A percentile compares a stretch with the other conserved stretches of the same genome.
These are phyloP conservation scores for Hippoglossus hippoglossus DNA, from an alignment of 2,797 vertebrate genomes.

Conservation along the genomic window DNA sequence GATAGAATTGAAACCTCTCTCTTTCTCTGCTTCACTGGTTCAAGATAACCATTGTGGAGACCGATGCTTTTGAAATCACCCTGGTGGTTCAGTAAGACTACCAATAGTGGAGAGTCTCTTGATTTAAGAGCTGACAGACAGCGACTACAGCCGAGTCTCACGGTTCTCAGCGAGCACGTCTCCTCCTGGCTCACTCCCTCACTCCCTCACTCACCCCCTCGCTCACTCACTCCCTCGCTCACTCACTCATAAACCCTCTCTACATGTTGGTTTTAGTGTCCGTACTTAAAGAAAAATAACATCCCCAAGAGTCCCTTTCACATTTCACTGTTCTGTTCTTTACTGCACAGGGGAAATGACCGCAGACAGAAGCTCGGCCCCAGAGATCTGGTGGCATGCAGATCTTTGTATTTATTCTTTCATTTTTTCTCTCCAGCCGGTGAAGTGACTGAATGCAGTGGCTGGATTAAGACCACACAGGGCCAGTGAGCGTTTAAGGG, in stretches of 20 bases:
- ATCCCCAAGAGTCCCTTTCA: too few relatives aligned
- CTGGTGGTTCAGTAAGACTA: conserved; percentile 65
- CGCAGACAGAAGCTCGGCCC: neutral
- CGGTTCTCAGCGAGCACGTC: conserved; percentile 38
- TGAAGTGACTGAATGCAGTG: neutral
- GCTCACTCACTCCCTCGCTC: conserved; percentile 15
- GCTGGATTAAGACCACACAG: neutral
- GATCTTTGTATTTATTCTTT: neutral
- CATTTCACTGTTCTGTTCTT: neutral
- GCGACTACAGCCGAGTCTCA: conserved; percentile 52
- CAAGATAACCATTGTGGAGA: conserved; percentile 73
- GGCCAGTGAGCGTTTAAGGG: neutral
- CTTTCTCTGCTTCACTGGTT: conserved; percentile 71
- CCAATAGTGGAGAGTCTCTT: conserved; percentile 65
- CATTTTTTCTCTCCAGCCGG: neutral
- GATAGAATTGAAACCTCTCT: conserved; percentile 66
- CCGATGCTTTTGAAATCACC: conserved; percentile 68
- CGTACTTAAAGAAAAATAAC: neutral
- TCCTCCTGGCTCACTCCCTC: conserved; percentile 3
- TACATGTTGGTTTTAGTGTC: neutral
- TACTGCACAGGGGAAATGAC: neutral
- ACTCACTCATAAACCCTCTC: neutral
- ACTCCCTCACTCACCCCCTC: conserved; percentile 3
- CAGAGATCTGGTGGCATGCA: neutral
- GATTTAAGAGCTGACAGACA: conserved; percentile 66